phyloP scores from a whole-genome alignment of 2,797 vertebrate species.

The Syngnathus acus region DNA sequence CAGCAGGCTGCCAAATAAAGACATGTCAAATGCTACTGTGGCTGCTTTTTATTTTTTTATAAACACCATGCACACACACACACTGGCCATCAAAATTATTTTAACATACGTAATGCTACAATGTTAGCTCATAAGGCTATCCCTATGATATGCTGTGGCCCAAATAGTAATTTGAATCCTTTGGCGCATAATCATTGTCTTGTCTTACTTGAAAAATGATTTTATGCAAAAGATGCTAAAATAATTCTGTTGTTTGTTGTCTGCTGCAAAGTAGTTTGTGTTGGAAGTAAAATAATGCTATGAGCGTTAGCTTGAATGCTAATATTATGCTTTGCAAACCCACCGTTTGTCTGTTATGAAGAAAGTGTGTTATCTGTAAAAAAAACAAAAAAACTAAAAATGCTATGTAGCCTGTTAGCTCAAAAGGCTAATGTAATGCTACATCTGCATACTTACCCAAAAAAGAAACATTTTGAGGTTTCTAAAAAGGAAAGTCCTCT shows the following conservation, averaged over 20 bases:
- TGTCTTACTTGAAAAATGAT: no score
- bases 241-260: no score
- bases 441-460: background rate
- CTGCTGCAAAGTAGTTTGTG: no score
- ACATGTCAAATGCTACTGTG: background rate
- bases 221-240: no score
- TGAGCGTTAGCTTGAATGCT: background rate
- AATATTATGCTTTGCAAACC: background rate
- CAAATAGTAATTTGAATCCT: no score
- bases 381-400: no score
- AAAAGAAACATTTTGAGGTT: background rate
- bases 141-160: no score
- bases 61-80: background rate
- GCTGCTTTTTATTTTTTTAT: background rate
- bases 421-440: background rate
- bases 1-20: background rate
- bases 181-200: no score
- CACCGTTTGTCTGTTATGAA: background rate
- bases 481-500: background rate
- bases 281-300: background rate
- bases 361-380: no score
- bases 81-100: background rate
- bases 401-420: background rate
- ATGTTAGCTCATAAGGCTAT: background rate
- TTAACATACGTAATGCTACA: no score